A percentile compares a stretch with the other conserved stretches of the same genome.
phyloP scores from a whole-genome alignment of 2,113 vertebrate genomes.

The Alosa alosa region DNA sequence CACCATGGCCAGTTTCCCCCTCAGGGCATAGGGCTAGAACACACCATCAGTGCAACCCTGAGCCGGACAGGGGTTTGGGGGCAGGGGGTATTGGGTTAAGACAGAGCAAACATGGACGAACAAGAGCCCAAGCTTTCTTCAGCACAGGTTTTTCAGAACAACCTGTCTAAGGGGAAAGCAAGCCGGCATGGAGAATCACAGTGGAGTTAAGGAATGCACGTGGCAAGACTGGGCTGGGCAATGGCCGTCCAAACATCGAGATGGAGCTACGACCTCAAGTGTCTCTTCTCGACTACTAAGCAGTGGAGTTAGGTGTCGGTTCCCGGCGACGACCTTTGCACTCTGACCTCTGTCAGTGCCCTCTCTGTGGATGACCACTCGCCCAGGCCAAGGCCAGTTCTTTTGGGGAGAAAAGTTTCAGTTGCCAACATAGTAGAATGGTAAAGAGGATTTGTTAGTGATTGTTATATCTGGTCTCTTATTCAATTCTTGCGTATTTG shows the following conservation, averaged over 20 bases:
- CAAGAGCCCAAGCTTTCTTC: constrained; percentile 55
- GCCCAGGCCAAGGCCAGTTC: constrained; percentile 37
- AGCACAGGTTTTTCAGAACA: constrained; percentile 62
- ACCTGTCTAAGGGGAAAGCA: constrained; percentile 64
- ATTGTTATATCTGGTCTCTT: constrained; percentile 55
- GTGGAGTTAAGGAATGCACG: constrained; percentile 87
- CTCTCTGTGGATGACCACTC: not conserved
- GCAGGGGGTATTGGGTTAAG: not conserved
- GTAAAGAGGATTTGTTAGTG: constrained; percentile 50
- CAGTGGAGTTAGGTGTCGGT: not conserved
- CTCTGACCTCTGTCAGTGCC: not conserved
- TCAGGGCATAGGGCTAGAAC: constrained; percentile 39
- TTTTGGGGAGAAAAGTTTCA: constrained; percentile 42
- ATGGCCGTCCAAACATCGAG: constrained; percentile 59
- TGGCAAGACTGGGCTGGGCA: constrained; percentile 77
- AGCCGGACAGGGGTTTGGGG: constrained; percentile 2
- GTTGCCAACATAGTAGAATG: constrained; percentile 39
- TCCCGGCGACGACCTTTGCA: constrained; percentile 17
- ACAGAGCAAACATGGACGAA: constrained; percentile 60
- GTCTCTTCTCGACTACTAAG: not conserved
- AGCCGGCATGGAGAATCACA: constrained; percentile 81
- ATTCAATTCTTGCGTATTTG: constrained; percentile 27
- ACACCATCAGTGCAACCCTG: constrained; percentile 48
- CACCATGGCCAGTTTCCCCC: constrained; percentile 52
- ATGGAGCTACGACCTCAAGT: constrained; percentile 41